Base-by-base conservation (phyloP, 2,888 invertebrate species). In the Megastigmus dorsalis region DNA sequence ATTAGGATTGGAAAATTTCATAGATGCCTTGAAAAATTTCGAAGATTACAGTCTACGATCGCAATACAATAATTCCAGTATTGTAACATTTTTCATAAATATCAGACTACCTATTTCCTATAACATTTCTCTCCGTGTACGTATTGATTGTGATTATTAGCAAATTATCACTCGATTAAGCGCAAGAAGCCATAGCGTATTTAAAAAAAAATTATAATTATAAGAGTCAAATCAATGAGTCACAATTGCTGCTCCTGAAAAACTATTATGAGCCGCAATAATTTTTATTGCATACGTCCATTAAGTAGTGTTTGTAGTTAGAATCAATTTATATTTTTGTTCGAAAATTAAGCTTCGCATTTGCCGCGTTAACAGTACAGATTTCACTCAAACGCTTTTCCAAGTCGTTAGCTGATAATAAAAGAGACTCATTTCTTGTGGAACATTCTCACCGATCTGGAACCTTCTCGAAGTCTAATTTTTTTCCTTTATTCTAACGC, bases 291-390 rank as follows among this genome's bases (percentile, higher is more conserved):
- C 38, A 60, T n/a, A 59, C 33, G 68, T 20, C 6, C 48, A 15
- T 69, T 30, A 60, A 69, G 50, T 60, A 60, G 50, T n/a, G n/a
- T 48, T 41, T 59, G 41, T 30, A 60, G 69, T 69, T 60, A 69
- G 30, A 41, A 41, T 52, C 52, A 69, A 69, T 69, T 69, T 41
- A 41, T 23, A 43, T 52, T 43, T 23, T 13, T n/a, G n/a, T 66
- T 55, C 33, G 36, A 43, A 55, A 55, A 20, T 36, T 23, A 13
- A 43, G 41, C 54, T 55, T 43, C n/a, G n/a, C 33, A 13, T 43
- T 66, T 52, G 15, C 30, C 13, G 1, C 23, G 43, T 36, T 36
- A 62, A 62, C 48, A 62, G 43, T 18, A 33, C 48, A 20, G 48
- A 62, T 62, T 62, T 62, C 45, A 45, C 45, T 13, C 36, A 55